A percentile compares a stretch with the other conserved stretches of the same genome.
These are phyloP conservation scores for Cynocephalus volans DNA, from an alignment of 2,113 vertebrate genomes.

Conservation along the genomic window DNA sequence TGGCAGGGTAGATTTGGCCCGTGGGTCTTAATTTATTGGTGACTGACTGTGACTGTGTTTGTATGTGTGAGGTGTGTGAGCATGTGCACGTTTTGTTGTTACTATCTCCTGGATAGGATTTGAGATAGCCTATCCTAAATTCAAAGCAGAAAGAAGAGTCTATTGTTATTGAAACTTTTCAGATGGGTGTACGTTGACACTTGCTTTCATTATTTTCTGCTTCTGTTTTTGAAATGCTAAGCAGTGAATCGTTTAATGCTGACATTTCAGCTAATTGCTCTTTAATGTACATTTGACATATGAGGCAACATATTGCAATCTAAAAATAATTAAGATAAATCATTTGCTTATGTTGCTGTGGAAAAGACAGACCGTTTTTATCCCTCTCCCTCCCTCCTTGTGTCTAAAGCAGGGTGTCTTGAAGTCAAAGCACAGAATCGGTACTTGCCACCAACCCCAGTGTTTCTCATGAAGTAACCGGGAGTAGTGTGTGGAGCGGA, in stretches of 20 bases:
- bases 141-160: conserved; percentile 56
- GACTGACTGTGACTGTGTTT: neutral
- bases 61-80: neutral
- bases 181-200: neutral
- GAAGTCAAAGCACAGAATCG: neutral
- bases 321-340: conserved; percentile 85
- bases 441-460: neutral
- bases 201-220: conserved; percentile 74
- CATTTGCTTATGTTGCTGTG: conserved; percentile 76
- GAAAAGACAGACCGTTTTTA: conserved; percentile 63
- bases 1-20: conserved; percentile 26
- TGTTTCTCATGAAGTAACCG: too few relatives aligned
- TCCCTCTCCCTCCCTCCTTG: neutral
- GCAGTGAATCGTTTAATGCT: conserved; percentile 81
- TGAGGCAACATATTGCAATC: conserved; percentile 84
- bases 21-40: neutral
- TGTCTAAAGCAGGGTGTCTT: neutral
- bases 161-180: conserved; percentile 28
- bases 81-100: neutral
- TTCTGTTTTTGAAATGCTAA: conserved; percentile 80
- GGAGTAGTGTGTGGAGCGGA: accelerated
- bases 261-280: conserved; percentile 85
- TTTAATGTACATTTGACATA: conserved; percentile 85
- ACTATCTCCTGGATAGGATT: neutral
- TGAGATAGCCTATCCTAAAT: neutral